phyloP scores from a whole-genome alignment of 2,113 vertebrate genomes.

The Cynoglossus semilaevis region DNA sequence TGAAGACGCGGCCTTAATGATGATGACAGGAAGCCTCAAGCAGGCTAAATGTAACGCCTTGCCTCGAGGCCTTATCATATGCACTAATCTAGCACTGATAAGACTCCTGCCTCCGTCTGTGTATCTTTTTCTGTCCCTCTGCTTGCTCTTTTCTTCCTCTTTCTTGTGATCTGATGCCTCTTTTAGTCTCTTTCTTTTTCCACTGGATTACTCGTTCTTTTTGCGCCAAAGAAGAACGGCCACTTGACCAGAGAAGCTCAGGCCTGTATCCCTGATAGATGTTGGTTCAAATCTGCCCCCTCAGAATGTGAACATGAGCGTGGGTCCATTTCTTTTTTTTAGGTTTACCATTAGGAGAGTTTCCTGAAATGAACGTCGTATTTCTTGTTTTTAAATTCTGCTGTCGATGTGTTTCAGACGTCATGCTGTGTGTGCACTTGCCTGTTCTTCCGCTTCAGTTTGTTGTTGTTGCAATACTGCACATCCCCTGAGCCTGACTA shows the following conservation, averaged over 20 bases:
- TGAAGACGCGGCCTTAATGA: slow-evolving; percentile 66
- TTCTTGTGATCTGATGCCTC: slow-evolving; percentile 43
- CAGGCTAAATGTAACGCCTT: slow-evolving; percentile 64
- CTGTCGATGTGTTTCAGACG: background rate
- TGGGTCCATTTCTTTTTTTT: too few species aligned
- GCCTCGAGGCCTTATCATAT: slow-evolving; percentile 68
- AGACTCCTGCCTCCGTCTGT: slow-evolving; percentile 52
- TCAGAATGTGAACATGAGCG: too few species aligned
- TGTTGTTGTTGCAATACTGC: slow-evolving; percentile 37
- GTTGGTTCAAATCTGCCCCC: too few species aligned
- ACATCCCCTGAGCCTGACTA: slow-evolving; percentile 65
- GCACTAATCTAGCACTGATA: slow-evolving; percentile 67
- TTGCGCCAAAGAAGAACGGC: slow-evolving; percentile 11
- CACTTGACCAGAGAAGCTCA: slow-evolving; percentile 41
- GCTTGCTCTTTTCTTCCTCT: slow-evolving; percentile 53
- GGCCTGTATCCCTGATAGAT: slow-evolving; percentile 4
- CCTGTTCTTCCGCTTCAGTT: slow-evolving; percentile 15
- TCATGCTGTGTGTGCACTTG: slow-evolving; percentile 3
- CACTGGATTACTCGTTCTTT: slow-evolving; percentile 36
- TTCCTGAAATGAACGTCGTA: background rate
- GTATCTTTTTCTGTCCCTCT: slow-evolving; percentile 51
- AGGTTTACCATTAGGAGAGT: too few species aligned
- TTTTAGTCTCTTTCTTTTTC: slow-evolving; percentile 43
- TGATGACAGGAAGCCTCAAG: slow-evolving; percentile 75
- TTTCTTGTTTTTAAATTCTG: background rate